These are phyloP conservation scores for Clarias batrachus DNA, from an alignment of 2,113 vertebrate genomes.

Conservation along the genomic window DNA sequence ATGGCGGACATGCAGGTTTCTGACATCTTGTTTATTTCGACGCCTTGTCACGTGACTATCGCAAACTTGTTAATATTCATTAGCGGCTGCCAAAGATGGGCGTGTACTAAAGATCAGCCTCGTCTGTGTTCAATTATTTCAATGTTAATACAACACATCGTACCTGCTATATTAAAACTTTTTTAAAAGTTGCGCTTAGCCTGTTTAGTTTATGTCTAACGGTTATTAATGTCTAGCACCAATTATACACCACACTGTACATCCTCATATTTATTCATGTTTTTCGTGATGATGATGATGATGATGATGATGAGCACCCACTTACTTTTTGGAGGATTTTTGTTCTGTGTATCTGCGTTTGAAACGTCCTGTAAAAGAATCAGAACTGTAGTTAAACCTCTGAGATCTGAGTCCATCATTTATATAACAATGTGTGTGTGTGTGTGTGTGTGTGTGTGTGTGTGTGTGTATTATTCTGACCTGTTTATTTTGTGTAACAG, in stretches of 20 bases:
- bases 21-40: too few species aligned
- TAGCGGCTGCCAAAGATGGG: too few species aligned
- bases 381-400: neutral
- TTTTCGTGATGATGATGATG: neutral
- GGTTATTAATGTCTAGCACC: neutral
- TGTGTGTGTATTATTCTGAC: neutral
- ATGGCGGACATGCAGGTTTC: too few species aligned
- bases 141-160: too few species aligned
- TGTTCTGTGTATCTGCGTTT: neutral
- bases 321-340: conserved; percentile 4
- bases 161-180: too few species aligned
- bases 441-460: neutral
- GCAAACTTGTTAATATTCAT: too few species aligned
- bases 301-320: neutral
- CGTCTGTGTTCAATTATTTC: too few species aligned
- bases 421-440: neutral
- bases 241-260: neutral
- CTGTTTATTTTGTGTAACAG: neutral
- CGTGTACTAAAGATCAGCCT: too few species aligned
- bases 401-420: neutral
- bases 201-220: neutral
- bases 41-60: too few species aligned
- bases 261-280: neutral
- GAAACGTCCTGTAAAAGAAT: neutral
- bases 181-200: neutral